phyloP scores from a whole-genome alignment of 1,140 invertebrate genomes.

The Anastrepha ludens region DNA sequence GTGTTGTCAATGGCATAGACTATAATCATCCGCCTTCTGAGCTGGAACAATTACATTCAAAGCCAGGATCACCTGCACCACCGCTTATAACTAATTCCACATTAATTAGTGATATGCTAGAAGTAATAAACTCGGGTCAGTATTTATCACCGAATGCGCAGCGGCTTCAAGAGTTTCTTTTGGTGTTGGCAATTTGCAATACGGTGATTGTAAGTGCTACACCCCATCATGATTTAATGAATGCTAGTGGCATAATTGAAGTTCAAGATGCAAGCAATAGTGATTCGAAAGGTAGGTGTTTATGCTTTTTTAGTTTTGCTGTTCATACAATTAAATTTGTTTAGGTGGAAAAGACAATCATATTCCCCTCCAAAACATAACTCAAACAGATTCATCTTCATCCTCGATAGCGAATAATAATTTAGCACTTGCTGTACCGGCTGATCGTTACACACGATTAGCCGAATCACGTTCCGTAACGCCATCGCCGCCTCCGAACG shows the following conservation, averaged over 20 bases:
- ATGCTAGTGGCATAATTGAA: slow-evolving; percentile 84
- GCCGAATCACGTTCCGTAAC: slow-evolving; percentile 84
- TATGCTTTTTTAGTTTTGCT: slow-evolving; percentile 24
- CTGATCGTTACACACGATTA: slow-evolving; percentile 80
- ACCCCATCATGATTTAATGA: slow-evolving; percentile 92
- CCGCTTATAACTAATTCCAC: slow-evolving; percentile 80
- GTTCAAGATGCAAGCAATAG: slow-evolving; percentile 61
- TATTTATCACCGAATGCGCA: slow-evolving; percentile 69
- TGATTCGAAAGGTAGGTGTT: slow-evolving; percentile 58
- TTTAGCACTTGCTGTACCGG: slow-evolving; percentile 61
- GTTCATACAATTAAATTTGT: not conserved
- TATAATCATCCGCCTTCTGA: slow-evolving; percentile 87
- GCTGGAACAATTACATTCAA: slow-evolving; percentile 75
- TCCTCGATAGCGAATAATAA: slow-evolving; percentile 59
- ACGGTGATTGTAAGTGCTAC: slow-evolving; percentile 94
- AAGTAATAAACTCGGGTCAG: slow-evolving; percentile 61
- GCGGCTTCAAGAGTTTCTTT: slow-evolving; percentile 91
- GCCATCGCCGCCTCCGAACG: slow-evolving; percentile 82
- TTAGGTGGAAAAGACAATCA: slow-evolving; percentile 50
- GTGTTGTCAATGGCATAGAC: slow-evolving; percentile 91
- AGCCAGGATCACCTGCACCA: slow-evolving; percentile 76
- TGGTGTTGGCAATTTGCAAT: slow-evolving; percentile 95
- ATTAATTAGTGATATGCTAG: slow-evolving; percentile 80
- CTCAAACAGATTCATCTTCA: slow-evolving; percentile 57
- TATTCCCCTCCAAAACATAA: slow-evolving; percentile 10